Base-by-base conservation (phyloP, 2,797 vertebrate genomes). In the Gouania willdenowi region DNA sequence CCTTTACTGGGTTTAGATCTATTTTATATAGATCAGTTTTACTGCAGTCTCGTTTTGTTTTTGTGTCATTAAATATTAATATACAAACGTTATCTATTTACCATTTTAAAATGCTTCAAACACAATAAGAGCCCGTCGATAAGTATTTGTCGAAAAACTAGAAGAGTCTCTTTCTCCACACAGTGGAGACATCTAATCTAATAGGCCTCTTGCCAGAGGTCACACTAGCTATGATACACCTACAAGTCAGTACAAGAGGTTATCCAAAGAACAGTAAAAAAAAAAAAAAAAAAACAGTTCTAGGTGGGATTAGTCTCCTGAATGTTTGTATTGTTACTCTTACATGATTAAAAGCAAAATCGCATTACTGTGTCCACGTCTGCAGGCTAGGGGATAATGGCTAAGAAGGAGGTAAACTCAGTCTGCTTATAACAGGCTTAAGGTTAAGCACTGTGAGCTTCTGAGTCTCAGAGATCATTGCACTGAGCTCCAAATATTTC, bases 351-450 rank as follows among this genome's bases (percentile, higher is more conserved):
- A 38, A 68, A 41, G 25, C 66, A 71, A n/a, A n/a, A 75, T 79
- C 31, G 14, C 47, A 71, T 80, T 74, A 82, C 42, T 27, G 34
- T 12, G 27, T 22, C 16, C 30, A 31, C 15, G 12, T 59, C 40
- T 23, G 35, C 20, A 13, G 1, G 1, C 20, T 31, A 21, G 34
- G 21, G 40, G 39, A 53, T 54, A 22, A 49, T 45, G 30, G 45
- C 54, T 32, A 26, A 26, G 24, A 44, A 60, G 46, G 28, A 65
- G 28, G 30, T 21, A 5, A 11, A 40, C 17, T 42, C 20, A 48
- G 39, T 69, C 50, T 48, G 41, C 28, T 51, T 72, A 39, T 56
- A 72, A 77, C 58, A 61, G 53, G 76, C 49, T 77, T 77, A 65
- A 5, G 3, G 26, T 53, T 38, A 48, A 43, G 21, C 41, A 11